A percentile compares a stretch with the other conserved stretches of the same genome.
These are phyloP conservation scores for Caenorhabditis plicata DNA, from an alignment of 2,888 invertebrate species.

Conservation along the genomic window DNA sequence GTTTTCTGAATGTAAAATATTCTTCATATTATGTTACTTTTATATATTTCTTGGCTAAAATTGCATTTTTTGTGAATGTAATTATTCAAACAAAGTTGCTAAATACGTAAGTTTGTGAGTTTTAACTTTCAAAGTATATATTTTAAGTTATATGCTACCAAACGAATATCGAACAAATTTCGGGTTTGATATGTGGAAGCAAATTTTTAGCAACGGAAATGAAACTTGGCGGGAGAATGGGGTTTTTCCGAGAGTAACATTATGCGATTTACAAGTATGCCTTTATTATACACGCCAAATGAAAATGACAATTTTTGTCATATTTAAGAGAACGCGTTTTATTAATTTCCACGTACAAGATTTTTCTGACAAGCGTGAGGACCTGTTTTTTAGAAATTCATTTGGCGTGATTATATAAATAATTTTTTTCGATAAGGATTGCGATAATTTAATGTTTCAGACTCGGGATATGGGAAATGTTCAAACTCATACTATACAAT, in stretches of 20 bases:
- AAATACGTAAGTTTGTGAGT: conserved; percentile 27
- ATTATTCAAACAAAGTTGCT: conserved; percentile 46
- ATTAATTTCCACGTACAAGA: too few species aligned
- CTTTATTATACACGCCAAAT: too few species aligned
- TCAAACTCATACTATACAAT: conserved; percentile 62
- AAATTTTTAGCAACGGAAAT: conserved; percentile 47
- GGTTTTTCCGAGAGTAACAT: conserved; percentile 62
- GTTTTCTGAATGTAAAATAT: conserved; percentile 56
- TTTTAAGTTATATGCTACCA: conserved; percentile 49
- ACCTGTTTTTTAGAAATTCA: too few species aligned
- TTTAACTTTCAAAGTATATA: neutral
- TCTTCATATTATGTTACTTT: conserved; percentile 54
- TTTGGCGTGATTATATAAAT: too few species aligned
- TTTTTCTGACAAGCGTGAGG: too few species aligned
- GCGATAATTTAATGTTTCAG: too few species aligned
- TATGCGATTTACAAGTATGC: conserved; percentile 64
- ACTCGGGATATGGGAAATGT: conserved; percentile 64
- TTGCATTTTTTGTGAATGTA: conserved; percentile 51
- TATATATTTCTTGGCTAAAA: conserved; percentile 58
- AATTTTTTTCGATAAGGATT: too few species aligned
- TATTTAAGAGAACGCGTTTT: too few species aligned
- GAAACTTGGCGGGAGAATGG: conserved; percentile 61
- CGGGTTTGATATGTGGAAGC: conserved; percentile 54
- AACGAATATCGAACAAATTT: conserved; percentile 29
- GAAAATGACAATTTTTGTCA: too few species aligned